Evolutionary conservation across 2,113 vertebrate genomes (phyloP).

Genomic region (Hemicordylus capensis): DNA sequence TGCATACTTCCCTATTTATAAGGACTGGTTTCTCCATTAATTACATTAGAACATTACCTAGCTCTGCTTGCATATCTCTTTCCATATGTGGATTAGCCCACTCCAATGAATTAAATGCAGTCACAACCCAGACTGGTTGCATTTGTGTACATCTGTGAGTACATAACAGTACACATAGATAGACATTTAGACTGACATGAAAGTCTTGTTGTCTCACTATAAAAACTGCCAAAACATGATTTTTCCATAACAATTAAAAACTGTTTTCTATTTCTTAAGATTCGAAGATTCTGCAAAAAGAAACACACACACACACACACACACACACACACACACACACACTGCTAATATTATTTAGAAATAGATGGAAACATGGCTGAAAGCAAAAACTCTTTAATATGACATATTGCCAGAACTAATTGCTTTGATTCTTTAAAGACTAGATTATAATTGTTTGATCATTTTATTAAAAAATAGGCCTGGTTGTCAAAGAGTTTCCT

Average conservation of each 20-base stretch:
- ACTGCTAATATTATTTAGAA: constrained; percentile 74
- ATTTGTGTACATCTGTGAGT: not conserved
- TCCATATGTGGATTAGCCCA: not conserved
- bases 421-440: constrained; percentile 80
- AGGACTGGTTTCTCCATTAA: not conserved
- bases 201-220: not conserved
- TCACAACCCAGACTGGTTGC: not conserved
- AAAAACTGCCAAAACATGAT: constrained; percentile 49
- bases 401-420: constrained; percentile 76
- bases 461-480: constrained; percentile 81
- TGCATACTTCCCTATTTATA: not conserved
- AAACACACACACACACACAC: constrained; percentile 62
- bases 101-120: not conserved
- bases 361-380: constrained; percentile 72
- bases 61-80: not conserved
- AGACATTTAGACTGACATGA: not conserved
- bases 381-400: constrained; percentile 69
- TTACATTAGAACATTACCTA: not conserved
- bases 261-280: constrained; percentile 61
- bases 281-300: constrained; percentile 47
- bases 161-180: not conserved
- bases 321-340: too few relatives aligned
- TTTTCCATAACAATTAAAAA: constrained; percentile 31
- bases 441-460: constrained; percentile 85
- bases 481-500: constrained; percentile 88